Percentiles rank a stretch among this genome's conserved stretches.
Evolutionary conservation across 2,113 vertebrate species (phyloP).

Genomic region (Sakesphorus luctuosus): DNA sequence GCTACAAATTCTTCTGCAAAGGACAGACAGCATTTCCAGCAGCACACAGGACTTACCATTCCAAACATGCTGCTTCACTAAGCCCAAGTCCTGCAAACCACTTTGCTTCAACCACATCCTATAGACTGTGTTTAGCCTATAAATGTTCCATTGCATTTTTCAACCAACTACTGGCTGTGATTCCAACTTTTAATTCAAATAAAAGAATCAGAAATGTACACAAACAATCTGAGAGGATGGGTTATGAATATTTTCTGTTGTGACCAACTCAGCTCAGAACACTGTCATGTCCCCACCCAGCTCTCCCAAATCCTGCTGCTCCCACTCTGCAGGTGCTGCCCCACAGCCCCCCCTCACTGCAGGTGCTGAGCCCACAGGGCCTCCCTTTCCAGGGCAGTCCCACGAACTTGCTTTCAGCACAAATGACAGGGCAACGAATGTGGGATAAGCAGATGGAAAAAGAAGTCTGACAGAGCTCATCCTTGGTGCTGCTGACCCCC

Average conservation of each 20-base stretch:
- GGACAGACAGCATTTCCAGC: not conserved
- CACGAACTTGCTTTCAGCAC: not conserved
- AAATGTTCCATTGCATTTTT: not conserved
- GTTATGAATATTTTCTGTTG: not conserved
- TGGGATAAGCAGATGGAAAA: not conserved
- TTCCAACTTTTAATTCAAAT: not conserved
- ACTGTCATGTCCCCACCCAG: not conserved
- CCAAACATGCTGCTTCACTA: not conserved
- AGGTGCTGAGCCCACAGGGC: not conserved
- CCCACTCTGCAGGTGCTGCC: not conserved
- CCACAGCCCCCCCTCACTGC: not conserved
- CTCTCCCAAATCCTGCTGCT: not conserved
- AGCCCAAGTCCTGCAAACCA: not conserved
- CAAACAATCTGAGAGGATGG: not conserved
- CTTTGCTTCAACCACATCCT: not conserved
- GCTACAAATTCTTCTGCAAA: not conserved
- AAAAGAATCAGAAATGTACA: not conserved
- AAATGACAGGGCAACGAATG: not conserved
- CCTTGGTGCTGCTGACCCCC: not conserved
- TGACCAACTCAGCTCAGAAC: not conserved
- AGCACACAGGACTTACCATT: not conserved
- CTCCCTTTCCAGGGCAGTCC: not conserved
- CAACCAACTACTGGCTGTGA: not conserved
- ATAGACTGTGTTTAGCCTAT: not conserved
- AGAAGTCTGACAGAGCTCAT: accelerated